A percentile compares a stretch with the other conserved stretches of the same genome.
Evolutionary conservation across 2,888 invertebrate species (phyloP).

Genomic region (Agrotis segetum): DNA sequence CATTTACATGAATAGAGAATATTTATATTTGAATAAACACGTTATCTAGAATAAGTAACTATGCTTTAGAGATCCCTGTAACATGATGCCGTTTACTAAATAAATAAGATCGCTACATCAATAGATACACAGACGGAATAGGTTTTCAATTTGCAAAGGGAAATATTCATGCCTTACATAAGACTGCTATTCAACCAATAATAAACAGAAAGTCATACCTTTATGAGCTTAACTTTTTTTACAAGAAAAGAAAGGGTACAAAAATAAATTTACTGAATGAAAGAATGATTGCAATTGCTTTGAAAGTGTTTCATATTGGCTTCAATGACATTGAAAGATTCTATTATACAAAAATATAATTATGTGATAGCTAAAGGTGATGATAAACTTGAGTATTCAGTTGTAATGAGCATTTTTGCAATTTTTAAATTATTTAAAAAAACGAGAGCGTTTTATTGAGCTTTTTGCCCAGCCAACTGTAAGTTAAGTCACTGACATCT

Average conservation of each 20-base stretch:
- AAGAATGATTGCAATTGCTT: background rate
- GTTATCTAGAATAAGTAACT: background rate
- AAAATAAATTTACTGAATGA: background rate
- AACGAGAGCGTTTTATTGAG: too few species aligned
- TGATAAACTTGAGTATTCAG: too few species aligned
- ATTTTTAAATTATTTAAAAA: too few species aligned
- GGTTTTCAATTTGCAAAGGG: slow-evolving; percentile 19
- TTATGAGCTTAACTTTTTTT: background rate
- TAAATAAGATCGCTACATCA: slow-evolving; percentile 15
- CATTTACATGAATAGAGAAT: background rate
- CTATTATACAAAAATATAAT: too few species aligned
- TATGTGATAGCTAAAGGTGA: too few species aligned
- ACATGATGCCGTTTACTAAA: background rate
- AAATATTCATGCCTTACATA: slow-evolving; percentile 4
- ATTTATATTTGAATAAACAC: background rate
- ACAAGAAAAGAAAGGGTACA: background rate
- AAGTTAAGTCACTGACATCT: too few species aligned
- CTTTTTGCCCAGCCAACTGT: too few species aligned
- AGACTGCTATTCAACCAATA: slow-evolving; percentile 1
- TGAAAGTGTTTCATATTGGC: background rate
- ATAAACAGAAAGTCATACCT: background rate
- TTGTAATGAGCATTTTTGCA: too few species aligned
- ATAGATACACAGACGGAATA: slow-evolving; percentile 13
- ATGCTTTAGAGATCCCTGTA: background rate
- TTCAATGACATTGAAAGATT: background rate